Base-by-base conservation (phyloP, 1,140 invertebrate genomes). In the Caerostris extrusa region DNA sequence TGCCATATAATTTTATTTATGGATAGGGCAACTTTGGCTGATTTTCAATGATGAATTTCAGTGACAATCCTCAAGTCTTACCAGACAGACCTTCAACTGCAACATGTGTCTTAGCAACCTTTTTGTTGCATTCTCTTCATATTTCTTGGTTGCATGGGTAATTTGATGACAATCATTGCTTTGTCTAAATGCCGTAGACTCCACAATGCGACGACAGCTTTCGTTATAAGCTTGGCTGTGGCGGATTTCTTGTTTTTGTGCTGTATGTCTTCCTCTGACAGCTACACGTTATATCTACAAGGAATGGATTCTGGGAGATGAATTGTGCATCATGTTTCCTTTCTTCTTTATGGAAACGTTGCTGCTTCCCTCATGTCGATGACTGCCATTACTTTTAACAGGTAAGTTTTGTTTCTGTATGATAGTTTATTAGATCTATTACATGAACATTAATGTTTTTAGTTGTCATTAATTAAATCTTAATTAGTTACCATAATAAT, bases 271-370 rank as follows among this genome's bases (percentile, higher is more conserved):
- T 94, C 98, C 98, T 1, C 96, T 98, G 64, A 98, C 98, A 3
- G 98, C 98, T 12, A 97, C 97, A 95, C 96, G 98, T 95, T 98
- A 97, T 96, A 97, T 98, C 95, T 97, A 98, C 95, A 97, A 98
- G 96, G 97, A 97, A 91, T 98, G 98, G 98, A 96, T 97, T 69
- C 96, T 98, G 10, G 98, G 98, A 2, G 97, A 97, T 3, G 96
- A 96, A 3, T 96, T 98, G 17, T 98, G 98, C 95, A 97, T 97
- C 95, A 96, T 98, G 95, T 98, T 98, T 96, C 98, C 98, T 0
- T 97, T 98, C 94, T 97, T 98, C 95, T 98, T 96, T 98, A 98
- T 95, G 98, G 98, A 92, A 98, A 98, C 95, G 98, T 98, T 14
- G 98, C 98, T 5, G 97, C 98, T n/a, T 98, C 98, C 1, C 96